These are phyloP conservation scores for Bellardia pandia DNA, from an alignment of 2,888 invertebrate species.

Conservation along the genomic window DNA sequence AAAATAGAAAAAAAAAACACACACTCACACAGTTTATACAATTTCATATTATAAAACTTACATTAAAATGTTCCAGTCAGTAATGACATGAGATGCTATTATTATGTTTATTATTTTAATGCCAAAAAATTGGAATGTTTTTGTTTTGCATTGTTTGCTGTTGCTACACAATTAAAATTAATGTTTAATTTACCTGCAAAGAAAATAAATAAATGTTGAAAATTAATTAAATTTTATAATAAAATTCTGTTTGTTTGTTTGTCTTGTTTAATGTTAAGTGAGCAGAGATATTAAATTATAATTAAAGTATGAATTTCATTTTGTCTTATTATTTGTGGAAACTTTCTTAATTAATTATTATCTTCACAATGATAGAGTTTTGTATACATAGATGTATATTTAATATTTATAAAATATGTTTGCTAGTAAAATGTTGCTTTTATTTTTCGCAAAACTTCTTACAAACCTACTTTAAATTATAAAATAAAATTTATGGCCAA, in stretches of 20 bases:
- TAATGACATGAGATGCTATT: constrained; percentile 45
- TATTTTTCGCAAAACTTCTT: no score
- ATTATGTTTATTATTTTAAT: constrained; percentile 53
- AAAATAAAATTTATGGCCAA: not conserved
- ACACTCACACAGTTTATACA: constrained; percentile 17
- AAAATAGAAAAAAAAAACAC: not conserved
- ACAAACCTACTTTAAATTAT: not conserved
- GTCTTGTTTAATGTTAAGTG: not conserved
- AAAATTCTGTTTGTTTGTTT: not conserved
- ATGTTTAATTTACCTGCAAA: constrained; percentile 68
- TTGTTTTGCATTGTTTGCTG: constrained; percentile 22
- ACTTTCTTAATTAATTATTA: no score
- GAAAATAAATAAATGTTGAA: constrained; percentile 60
- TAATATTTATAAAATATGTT: no score
- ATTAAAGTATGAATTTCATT: not conserved
- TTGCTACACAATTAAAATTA: constrained; percentile 42
- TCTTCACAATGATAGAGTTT: no score
- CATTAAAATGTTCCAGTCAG: constrained; percentile 42
- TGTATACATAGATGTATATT: no score
- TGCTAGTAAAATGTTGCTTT: no score
- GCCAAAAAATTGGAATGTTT: constrained; percentile 13
- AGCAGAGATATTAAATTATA: constrained; percentile 18
- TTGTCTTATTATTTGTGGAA: no score
- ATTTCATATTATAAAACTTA: constrained; percentile 47
- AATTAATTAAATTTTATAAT: constrained; percentile 56